Evolutionary conservation across 2,113 vertebrate species (phyloP).

Genomic region (Otolemur garnettii): DNA sequence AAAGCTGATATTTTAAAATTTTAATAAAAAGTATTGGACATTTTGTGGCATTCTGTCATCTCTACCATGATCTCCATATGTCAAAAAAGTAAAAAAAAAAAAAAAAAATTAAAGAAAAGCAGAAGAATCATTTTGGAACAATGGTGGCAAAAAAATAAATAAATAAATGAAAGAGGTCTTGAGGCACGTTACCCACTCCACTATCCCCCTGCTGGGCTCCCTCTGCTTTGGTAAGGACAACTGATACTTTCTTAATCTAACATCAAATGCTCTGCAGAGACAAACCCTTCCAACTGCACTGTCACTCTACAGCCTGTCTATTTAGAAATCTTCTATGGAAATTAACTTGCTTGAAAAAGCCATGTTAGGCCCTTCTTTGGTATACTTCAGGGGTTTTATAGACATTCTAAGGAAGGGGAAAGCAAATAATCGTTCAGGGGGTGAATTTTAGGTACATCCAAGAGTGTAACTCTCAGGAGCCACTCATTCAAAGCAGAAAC

Average conservation of each 20-base stretch:
- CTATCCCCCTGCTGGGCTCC: neutral
- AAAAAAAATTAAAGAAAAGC: no score
- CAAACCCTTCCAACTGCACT: neutral
- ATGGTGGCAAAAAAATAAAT: neutral
- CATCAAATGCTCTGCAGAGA: neutral
- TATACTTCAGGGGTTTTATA: neutral
- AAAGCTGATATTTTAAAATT: neutral
- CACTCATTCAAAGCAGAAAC: neutral
- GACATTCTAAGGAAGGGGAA: neutral
- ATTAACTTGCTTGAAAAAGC: neutral
- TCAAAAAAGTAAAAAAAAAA: neutral
- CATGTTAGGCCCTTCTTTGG: neutral
- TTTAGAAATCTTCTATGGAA: neutral
- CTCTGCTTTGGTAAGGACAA: neutral
- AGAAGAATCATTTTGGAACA: neutral
- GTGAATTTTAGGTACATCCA: neutral
- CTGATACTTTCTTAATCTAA: neutral
- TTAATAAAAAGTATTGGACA: conserved; percentile 15
- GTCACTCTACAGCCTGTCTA: neutral
- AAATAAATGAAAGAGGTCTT: neutral
- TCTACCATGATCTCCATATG: neutral
- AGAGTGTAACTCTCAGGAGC: neutral
- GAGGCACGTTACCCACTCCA: neutral
- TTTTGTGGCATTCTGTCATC: neutral
- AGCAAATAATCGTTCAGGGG: neutral